These are phyloP conservation scores for Oplegnathus fasciatus DNA, from an alignment of 2,113 vertebrate genomes.

Conservation along the genomic window DNA sequence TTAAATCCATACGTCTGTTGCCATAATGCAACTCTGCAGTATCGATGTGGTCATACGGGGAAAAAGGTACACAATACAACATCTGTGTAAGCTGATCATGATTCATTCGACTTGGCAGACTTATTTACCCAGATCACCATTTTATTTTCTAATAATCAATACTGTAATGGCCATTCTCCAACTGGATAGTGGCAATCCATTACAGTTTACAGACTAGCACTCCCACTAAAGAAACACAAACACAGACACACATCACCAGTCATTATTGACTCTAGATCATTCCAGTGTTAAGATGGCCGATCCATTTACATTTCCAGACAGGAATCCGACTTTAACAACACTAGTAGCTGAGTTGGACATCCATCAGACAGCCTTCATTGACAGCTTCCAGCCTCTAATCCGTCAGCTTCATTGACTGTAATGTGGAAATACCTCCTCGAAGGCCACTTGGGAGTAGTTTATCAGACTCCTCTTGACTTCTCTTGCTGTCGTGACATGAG, in stretches of 20 bases:
- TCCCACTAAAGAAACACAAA: slow-evolving; percentile 4
- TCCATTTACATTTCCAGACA: slow-evolving; percentile 34
- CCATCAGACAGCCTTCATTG: slow-evolving; percentile 48
- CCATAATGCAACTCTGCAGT: not conserved
- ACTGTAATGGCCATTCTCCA: slow-evolving; percentile 8
- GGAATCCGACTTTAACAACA: slow-evolving; percentile 11
- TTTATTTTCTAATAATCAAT: slow-evolving; percentile 23
- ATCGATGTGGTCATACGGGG: not conserved
- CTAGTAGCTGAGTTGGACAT: slow-evolving; percentile 17
- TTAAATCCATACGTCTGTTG: not conserved
- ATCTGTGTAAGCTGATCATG: not conserved
- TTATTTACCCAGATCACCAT: not conserved
- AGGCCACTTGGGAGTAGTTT: slow-evolving; percentile 41
- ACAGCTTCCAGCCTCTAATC: slow-evolving; percentile 40
- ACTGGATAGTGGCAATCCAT: slow-evolving; percentile 22
- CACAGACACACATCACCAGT: slow-evolving; percentile 20
- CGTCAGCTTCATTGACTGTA: slow-evolving; percentile 51
- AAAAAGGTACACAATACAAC: not conserved
- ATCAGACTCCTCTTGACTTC: slow-evolving; percentile 22
- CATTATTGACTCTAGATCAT: slow-evolving; percentile 41
- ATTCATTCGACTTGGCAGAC: not conserved
- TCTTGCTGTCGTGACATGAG: slow-evolving; percentile 42
- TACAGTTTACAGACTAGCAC: not conserved
- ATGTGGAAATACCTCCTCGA: slow-evolving; percentile 53
- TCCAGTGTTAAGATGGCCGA: not conserved